phyloP scores from a whole-genome alignment of 2,888 invertebrate genomes.

The Cerastis rubricosa region DNA sequence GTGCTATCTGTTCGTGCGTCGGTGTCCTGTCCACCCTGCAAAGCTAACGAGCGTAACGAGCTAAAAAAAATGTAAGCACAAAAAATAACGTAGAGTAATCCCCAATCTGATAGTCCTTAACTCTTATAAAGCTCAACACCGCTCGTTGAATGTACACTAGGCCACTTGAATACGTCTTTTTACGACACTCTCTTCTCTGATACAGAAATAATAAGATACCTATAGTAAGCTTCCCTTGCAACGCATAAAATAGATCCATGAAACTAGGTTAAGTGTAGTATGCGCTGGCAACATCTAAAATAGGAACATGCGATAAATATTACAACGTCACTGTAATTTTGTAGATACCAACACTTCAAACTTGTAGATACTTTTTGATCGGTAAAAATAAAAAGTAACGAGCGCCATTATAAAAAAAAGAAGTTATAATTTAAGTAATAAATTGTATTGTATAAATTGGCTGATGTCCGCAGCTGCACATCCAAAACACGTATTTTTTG shows the following conservation, averaged over 20 bases:
- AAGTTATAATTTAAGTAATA: too few relatives aligned
- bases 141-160: background rate
- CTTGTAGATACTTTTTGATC: background rate
- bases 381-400: background rate
- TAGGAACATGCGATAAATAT: slow-evolving; percentile 32
- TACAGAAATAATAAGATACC: slow-evolving; percentile 56
- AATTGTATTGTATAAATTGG: background rate
- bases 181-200: slow-evolving; percentile 30
- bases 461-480: background rate
- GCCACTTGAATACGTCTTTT: slow-evolving; percentile 48
- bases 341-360: slow-evolving; percentile 15
- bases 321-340: slow-evolving; percentile 20
- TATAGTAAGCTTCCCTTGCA: slow-evolving; percentile 38
- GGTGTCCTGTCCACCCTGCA: background rate
- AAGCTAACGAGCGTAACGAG: too few relatives aligned
- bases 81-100: background rate
- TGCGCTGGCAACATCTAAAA: slow-evolving; percentile 43
- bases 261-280: slow-evolving; percentile 58
- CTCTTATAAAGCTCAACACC: slow-evolving; percentile 27
- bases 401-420: background rate
- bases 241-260: slow-evolving; percentile 53
- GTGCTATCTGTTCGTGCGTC: background rate
- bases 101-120: slow-evolving; percentile 15
- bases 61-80: background rate
- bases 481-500: background rate